Evolutionary conservation across 2,888 invertebrate species (phyloP), one percentile per base, ranked within the genome.

Genomic region (Mesochorus sp.): DNA sequence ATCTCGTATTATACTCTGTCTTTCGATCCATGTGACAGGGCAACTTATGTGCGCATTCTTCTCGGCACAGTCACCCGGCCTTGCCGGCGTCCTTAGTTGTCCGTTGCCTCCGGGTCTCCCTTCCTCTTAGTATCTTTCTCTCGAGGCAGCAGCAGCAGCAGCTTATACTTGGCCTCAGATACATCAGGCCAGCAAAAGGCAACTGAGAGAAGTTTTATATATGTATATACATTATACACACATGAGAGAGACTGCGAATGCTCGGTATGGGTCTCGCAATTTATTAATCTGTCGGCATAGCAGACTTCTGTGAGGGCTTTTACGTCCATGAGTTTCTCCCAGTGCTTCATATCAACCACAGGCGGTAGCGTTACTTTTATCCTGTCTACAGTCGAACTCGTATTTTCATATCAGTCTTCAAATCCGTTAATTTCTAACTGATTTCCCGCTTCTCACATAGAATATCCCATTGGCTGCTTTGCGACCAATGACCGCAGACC

Each of bases 21-120:
- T 57, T 51, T 42, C 24, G 47, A 37, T 47, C 39, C 39, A 62
- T 61, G 51, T 61, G 72, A 67, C 75, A 62, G 76, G 64, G 62
- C n/a, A n/a, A 59, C 21, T 47, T 49, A 59, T 59, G 66, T 67
- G 66, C 78, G 72, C 81, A 81, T 81, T 81, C 81, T 80, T 77
- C 75, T 66, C 61, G 61, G 79, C 76, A 73, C 70, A 81, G 81
- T 77, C 81, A 81, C 80, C 77, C 82, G 82, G 82, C 82, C 82
- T 82, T 82, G 82, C 81, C 82, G 42, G 76, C 82, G 82, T 81
- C 82, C 82, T 82, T 80, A 82, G 80, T 74, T 80, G 76, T 76
- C 79, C 80, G 68, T 78, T 81, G 81, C 77, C 80, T 78, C 76
- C 68, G 67, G 66, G 68, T 67, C 53, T 67, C 67, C 44, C 62